A percentile compares a stretch with the other conserved stretches of the same genome.
These are phyloP conservation scores for Leuciscus idus DNA, from an alignment of 2,113 vertebrate genomes.

Conservation along the genomic window DNA sequence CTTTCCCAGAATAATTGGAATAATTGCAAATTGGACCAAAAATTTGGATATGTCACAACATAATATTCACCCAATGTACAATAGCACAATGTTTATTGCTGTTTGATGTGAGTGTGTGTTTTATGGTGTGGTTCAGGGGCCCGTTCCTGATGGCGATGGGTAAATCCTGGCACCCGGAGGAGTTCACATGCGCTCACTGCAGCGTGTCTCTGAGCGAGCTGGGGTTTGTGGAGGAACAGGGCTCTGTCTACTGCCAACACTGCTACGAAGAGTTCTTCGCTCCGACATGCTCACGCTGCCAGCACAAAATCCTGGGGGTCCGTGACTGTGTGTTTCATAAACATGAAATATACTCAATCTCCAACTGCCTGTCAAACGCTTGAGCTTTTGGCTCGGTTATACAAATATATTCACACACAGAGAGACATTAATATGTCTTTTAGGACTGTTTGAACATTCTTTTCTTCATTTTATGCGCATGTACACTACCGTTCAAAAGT, in stretches of 20 bases:
- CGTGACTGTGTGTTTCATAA: constrained; percentile 62
- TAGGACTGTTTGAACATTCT: neutral
- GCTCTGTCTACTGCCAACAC: constrained; percentile 85
- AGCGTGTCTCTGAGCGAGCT: constrained; percentile 86
- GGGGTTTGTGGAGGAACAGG: constrained; percentile 95
- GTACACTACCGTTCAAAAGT: neutral
- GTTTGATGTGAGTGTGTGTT: neutral
- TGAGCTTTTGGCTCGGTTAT: neutral
- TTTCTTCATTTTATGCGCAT: neutral
- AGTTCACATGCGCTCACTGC: constrained; percentile 94
- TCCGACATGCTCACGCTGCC: constrained; percentile 88
- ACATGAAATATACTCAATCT: neutral
- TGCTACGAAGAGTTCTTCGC: constrained; percentile 97
- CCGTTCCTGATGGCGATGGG: constrained; percentile 96
- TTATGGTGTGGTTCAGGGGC: constrained; percentile 77
- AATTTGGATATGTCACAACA: neutral
- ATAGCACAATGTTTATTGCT: neutral
- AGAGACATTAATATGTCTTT: neutral
- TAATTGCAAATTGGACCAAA: neutral
- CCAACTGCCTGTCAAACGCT: neutral
- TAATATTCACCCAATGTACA: neutral
- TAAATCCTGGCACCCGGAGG: constrained; percentile 97
- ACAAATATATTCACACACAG: neutral
- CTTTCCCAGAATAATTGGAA: neutral
- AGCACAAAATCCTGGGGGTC: constrained; percentile 94